Evolutionary conservation across 2,113 vertebrate genomes (phyloP), one percentile per base, ranked within the genome.

Genomic region (Poecilia latipinna): DNA sequence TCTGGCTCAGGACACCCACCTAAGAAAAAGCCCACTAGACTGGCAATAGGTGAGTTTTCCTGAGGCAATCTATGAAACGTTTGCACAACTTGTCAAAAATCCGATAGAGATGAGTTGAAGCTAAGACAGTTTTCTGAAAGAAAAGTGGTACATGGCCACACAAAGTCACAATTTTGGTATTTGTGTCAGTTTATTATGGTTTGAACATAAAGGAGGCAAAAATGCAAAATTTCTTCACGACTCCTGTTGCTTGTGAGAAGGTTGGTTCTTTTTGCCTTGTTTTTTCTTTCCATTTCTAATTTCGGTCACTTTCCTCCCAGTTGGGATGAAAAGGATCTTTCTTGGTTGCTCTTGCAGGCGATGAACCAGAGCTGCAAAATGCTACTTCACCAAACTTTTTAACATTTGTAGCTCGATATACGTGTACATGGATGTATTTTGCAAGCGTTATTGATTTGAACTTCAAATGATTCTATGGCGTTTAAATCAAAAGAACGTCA

Each of bases 11-110:
- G 97, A 66, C 97, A 99, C 82, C 98, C 98, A 0, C 98, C 98
- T 0, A 96, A 98, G 81, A 99, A 99, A 95, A 99, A 99, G 93
- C 97, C 97, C 65, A 99, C 98, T 61, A 96, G 98, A 54, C 65
- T 99, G 90, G 98, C 98, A 44, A 99, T 99, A 72, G 98, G 98
- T 98, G 91, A 95, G 93, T 44, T 28, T 15, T 12, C 4, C 37
- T 12, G 35, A 26, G 11, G 35, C 8, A 1, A 57, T n/a, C 8
- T 24, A 13, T 24, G 17, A 42, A 29, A 42, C 3, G 51, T 7
- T 57, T 57, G 51, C 22, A n/a, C 22, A 24, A 24, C 51, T 57
- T 22, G 51, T 57, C 51, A n/a, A 22, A 57, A 24, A 7, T 57
- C 51, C 8, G 17, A 6, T n/a, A 8, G 51, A 57, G 8, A n/a